Conservation (phyloP, 2,113 vertebrate species). For the Oxyura jamaicensis region DNA sequence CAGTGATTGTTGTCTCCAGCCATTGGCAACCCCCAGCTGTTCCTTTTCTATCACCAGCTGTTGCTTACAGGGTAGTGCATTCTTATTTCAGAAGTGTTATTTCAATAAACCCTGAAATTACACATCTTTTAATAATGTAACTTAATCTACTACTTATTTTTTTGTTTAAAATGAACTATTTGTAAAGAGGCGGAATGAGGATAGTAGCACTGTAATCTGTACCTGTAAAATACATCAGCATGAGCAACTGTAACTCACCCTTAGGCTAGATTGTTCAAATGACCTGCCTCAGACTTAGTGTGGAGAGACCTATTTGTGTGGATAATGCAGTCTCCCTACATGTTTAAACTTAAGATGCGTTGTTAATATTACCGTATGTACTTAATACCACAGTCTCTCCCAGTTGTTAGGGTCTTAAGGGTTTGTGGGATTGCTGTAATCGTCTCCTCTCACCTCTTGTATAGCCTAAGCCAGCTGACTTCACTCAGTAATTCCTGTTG, state of each 20-base stretch:
- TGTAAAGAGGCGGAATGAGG: not conserved
- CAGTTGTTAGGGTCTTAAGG: not conserved
- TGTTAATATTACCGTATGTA: not conserved
- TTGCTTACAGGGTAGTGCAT: not conserved
- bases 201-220: not conserved
- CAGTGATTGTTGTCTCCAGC: not conserved
- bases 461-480: not conserved
- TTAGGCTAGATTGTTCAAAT: not conserved
- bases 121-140: not conserved
- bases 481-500: not conserved
- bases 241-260: not conserved
- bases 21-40: not conserved
- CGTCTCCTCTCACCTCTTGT: not conserved
- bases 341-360: not conserved
- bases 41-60: constrained; percentile 1
- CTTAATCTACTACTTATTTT: not conserved
- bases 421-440: not conserved
- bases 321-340: not conserved
- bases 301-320: not conserved
- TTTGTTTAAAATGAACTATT: not conserved
- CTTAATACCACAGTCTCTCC: not conserved
- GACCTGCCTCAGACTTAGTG: not conserved
- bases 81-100: not conserved
- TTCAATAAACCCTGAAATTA: constrained; percentile 14
- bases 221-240: not conserved